phyloP scores from a whole-genome alignment of 2,888 invertebrate species.

The Limnephilus marmoratus region DNA sequence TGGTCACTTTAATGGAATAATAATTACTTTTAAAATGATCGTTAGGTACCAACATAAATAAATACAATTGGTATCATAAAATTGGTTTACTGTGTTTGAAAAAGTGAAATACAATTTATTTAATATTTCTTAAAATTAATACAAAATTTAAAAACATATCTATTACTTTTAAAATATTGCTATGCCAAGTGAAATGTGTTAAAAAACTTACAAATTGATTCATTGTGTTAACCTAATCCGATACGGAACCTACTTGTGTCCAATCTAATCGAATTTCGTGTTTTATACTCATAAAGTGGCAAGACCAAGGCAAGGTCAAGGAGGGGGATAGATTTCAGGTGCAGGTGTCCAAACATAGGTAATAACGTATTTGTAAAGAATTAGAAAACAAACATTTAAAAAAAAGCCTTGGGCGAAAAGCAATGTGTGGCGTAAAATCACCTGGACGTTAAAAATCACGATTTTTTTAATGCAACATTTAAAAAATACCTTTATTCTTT shows the following conservation, averaged over 20 bases:
- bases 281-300: conserved; percentile 45
- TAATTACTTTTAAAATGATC: too few relatives aligned
- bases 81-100: too few relatives aligned
- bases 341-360: not conserved
- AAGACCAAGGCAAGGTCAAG: not conserved
- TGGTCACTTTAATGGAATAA: too few relatives aligned
- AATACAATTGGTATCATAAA: too few relatives aligned
- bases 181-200: not conserved
- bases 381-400: not conserved
- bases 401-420: not conserved
- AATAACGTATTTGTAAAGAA: not conserved
- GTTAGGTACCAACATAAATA: too few relatives aligned
- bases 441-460: not conserved
- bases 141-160: not conserved
- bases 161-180: not conserved
- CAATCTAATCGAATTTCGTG: not conserved
- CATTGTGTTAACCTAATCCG: conserved; percentile 50
- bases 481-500: not conserved
- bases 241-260: conserved; percentile 59
- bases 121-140: not conserved
- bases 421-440: not conserved
- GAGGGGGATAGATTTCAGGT: not conserved
- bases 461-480: not conserved
- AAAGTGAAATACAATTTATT: too few relatives aligned
- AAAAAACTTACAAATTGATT: not conserved